Evolutionary conservation across 1,140 invertebrate genomes (phyloP), one percentile per base, ranked within the genome.

Genomic region (Andrena cerasifolii): DNA sequence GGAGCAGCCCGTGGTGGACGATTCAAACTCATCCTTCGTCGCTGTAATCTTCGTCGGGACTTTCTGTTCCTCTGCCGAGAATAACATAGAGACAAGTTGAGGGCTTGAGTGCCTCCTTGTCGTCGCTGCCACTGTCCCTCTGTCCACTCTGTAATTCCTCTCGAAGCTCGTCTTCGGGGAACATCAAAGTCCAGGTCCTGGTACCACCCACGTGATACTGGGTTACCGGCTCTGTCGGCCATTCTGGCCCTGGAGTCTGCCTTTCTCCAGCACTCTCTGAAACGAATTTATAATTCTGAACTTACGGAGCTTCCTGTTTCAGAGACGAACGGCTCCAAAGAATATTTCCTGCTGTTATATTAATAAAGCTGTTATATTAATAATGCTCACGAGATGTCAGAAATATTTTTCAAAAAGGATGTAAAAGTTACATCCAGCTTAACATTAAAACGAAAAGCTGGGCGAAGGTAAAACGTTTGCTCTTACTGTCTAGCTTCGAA

Each of bases 161-260:
- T 31, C 5, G 6, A 10, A 2, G 1, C 1, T 31, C 24, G 14
- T 2, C 4, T 49, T 28, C 31, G 1, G 70, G 45, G 14, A 47
- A 63, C 2, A 51, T 40, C 12, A 73, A 0, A 1, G 3, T 53
- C 73, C 73, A 76, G 0, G 65, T 59, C 12, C 21, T 58, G 0
- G 73, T 76, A 0, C 73, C 73, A 8, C 73, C 73, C 18, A 76
- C 24, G 0, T 68, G 53, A 8, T 76, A 76, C 6, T n/a, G 53
- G 3, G 63, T 68, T 33, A 76, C 14, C 14, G n/a, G 28, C 6
- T 76, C 73, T 0, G 73, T 76, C 3, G 73, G 73, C 73, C 73
- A 76, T 68, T 76, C 53, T 2, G 63, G 40, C 0, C 73, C 73
- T 8, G 73, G 73, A 14, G 63, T 24, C 8, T 24, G 26, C 12